Percentiles rank a stretch among this genome's conserved stretches.
These are phyloP conservation scores for Andricus quercusramuli DNA, from an alignment of 2,888 invertebrate genomes.

Conservation along the genomic window DNA sequence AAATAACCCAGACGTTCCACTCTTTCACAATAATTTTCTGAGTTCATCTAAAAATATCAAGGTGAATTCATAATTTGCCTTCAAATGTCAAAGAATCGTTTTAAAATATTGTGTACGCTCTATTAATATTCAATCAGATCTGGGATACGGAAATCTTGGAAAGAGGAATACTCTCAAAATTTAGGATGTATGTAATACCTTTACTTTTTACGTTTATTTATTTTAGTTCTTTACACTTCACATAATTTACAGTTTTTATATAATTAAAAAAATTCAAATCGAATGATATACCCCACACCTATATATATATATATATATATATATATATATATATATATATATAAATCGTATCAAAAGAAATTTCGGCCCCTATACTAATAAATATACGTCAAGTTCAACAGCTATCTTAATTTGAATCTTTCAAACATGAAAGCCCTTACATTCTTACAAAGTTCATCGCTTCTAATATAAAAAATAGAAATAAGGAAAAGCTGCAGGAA, in stretches of 20 bases:
- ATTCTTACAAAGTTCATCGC: not conserved
- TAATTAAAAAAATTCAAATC: not conserved
- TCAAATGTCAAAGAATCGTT: not conserved
- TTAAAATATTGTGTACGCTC: not conserved
- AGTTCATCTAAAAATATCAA: conserved; percentile 18
- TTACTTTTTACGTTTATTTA: no score
- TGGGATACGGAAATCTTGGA: not conserved
- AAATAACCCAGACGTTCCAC: not conserved
- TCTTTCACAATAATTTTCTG: not conserved
- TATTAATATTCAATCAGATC: not conserved
- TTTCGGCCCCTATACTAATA: not conserved
- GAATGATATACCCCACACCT: not conserved
- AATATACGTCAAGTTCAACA: not conserved
- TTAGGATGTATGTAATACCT: no score
- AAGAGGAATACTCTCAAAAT: not conserved
- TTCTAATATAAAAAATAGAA: not conserved
- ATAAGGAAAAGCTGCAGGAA: not conserved
- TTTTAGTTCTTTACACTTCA: no score
- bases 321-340: not conserved
- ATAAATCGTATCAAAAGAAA: not conserved
- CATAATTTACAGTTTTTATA: no score
- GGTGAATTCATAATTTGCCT: not conserved
- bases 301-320: no score
- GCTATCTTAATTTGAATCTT: not conserved
- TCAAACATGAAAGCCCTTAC: not conserved